Percentiles rank a stretch among this genome's conserved stretches.
Conservation (phyloP, 2,113 vertebrate genomes). For the Callionymus lyra region DNA sequence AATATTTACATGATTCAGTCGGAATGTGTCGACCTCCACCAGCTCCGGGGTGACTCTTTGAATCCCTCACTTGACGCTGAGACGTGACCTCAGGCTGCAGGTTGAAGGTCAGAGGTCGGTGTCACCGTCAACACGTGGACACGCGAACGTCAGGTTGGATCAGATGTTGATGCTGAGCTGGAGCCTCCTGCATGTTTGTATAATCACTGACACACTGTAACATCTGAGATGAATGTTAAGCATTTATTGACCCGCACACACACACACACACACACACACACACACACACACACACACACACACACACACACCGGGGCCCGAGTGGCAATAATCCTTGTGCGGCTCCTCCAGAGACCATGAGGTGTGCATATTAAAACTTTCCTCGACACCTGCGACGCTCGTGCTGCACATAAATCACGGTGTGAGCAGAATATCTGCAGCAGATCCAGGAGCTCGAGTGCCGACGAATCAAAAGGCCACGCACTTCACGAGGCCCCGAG, state of each 20-base stretch:
- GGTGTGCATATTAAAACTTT: constrained; percentile 69
- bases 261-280: too few species aligned
- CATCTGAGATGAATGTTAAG: constrained; percentile 56
- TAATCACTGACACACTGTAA: constrained; percentile 30
- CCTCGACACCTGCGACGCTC: constrained; percentile 56
- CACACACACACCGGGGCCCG: constrained; percentile 14
- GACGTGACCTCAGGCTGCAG: too few species aligned
- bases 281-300: too few species aligned
- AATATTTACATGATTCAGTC: too few species aligned
- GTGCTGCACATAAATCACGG: constrained; percentile 66
- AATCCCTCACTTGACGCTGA: too few species aligned
- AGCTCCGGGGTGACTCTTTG: too few species aligned
- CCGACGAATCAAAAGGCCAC: constrained; percentile 63
- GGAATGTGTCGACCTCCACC: too few species aligned
- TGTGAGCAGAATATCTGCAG: constrained; percentile 63
- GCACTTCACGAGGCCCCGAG: constrained; percentile 43
- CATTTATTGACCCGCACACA: constrained; percentile 62
- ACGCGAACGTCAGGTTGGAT: too few species aligned
- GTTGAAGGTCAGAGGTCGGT: too few species aligned
- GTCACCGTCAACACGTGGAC: too few species aligned
- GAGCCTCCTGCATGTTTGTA: constrained; percentile 14
- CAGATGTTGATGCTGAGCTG: too few species aligned
- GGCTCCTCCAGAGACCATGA: constrained; percentile 42
- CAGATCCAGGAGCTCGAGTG: constrained; percentile 39
- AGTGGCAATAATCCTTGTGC: constrained; percentile 46